These are phyloP conservation scores for Patella caerulea DNA, from an alignment of 2,888 invertebrate genomes.

Conservation along the genomic window DNA sequence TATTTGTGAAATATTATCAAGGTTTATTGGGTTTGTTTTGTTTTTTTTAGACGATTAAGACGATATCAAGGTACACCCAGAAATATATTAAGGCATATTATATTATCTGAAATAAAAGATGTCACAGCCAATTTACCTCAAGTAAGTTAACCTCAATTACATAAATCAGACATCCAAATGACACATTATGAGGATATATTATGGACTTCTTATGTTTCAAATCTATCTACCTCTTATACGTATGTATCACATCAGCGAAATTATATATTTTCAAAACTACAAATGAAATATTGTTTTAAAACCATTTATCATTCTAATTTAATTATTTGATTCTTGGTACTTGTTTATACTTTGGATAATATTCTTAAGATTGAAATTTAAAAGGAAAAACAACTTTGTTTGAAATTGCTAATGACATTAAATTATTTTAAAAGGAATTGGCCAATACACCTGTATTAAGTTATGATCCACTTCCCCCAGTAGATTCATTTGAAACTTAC, in stretches of 20 bases:
- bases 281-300: too few relatives aligned
- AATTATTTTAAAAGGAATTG: slow-evolving; percentile 72
- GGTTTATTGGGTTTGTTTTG: neutral
- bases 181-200: too few relatives aligned
- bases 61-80: slow-evolving; percentile 79
- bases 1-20: neutral
- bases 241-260: too few relatives aligned
- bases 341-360: too few relatives aligned
- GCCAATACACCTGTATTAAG: slow-evolving; percentile 78
- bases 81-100: slow-evolving; percentile 80
- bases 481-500: slow-evolving; percentile 82
- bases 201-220: too few relatives aligned
- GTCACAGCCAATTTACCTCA: slow-evolving; percentile 76
- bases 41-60: slow-evolving; percentile 72
- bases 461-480: slow-evolving; percentile 85
- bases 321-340: too few relatives aligned
- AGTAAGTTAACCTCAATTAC: slow-evolving; percentile 46
- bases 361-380: too few relatives aligned
- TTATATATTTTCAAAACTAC: too few relatives aligned
- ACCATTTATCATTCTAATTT: too few relatives aligned
- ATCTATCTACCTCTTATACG: too few relatives aligned
- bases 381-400: neutral
- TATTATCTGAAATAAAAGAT: slow-evolving; percentile 81
- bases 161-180: too few relatives aligned
- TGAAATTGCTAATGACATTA: slow-evolving; percentile 3